Percentiles rank a stretch among this genome's conserved stretches.
These are phyloP conservation scores for Armadillidium nasatum DNA, from an alignment of 1,140 invertebrate genomes.

Conservation along the genomic window DNA sequence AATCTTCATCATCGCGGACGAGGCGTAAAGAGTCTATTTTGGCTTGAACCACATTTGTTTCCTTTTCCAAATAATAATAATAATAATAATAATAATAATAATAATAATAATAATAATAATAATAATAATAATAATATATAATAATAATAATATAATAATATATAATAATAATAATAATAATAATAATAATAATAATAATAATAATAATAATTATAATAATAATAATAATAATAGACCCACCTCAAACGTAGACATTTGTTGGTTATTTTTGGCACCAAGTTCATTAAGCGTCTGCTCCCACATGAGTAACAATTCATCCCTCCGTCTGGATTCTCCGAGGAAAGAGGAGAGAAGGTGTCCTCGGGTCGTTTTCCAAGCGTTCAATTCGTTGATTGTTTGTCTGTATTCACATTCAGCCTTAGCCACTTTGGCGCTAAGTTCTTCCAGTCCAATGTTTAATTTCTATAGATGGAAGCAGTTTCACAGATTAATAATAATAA, in stretches of 20 bases:
- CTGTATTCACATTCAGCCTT: constrained; percentile 1
- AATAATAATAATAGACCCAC: neutral
- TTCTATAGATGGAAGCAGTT: neutral
- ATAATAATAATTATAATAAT: too few relatives aligned
- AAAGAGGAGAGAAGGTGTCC: neutral
- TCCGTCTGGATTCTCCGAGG: neutral
- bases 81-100: too few relatives aligned
- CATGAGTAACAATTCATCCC: constrained; percentile 24
- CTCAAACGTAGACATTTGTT: constrained; percentile 16
- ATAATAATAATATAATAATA: too few relatives aligned
- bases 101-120: too few relatives aligned
- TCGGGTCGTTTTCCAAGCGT: constrained; percentile 7
- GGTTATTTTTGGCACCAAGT: neutral
- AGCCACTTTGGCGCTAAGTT: neutral
- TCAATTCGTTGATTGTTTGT: constrained; percentile 12
- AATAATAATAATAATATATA: too few relatives aligned
- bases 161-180: too few relatives aligned
- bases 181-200: too few relatives aligned
- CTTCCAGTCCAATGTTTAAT: constrained; percentile 16
- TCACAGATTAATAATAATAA: neutral
- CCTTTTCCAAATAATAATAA: too few relatives aligned
- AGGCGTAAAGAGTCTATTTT: neutral
- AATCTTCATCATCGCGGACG: neutral
- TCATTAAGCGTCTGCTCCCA: constrained; percentile 17
- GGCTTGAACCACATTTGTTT: neutral